These are phyloP conservation scores for Cichladusa arquata DNA, from an alignment of 2,113 vertebrate genomes.

Conservation along the genomic window DNA sequence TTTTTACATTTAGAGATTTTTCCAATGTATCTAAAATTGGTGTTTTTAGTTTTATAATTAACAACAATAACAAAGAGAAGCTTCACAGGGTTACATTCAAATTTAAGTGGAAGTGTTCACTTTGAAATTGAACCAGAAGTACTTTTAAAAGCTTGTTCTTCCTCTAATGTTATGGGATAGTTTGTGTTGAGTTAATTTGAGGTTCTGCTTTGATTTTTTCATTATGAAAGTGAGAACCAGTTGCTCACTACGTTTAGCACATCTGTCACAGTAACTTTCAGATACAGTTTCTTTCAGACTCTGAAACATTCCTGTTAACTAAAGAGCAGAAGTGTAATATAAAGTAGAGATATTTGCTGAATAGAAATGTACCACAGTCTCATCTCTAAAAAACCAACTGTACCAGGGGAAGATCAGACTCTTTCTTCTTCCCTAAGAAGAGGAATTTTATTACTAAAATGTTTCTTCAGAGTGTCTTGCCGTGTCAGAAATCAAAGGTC, in stretches of 20 bases:
- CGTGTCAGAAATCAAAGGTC: constrained; percentile 26
- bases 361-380: neutral
- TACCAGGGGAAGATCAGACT: neutral
- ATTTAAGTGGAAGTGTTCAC: neutral
- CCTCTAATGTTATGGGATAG: neutral
- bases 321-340: neutral
- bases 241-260: neutral
- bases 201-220: neutral
- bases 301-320: neutral
- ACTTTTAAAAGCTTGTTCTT: neutral
- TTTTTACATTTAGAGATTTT: neutral
- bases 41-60: neutral
- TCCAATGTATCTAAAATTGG: neutral
- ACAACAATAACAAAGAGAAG: neutral
- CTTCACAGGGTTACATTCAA: neutral
- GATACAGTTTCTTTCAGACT: neutral
- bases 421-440: neutral
- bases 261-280: neutral
- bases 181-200: neutral
- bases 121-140: neutral
- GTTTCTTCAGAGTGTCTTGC: neutral
- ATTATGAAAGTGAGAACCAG: neutral
- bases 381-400: neutral
- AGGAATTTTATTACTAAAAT: constrained; percentile 17
- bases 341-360: neutral